Conservation (phyloP, 2,797 vertebrate species). For the Neostethus bicornis region DNA sequence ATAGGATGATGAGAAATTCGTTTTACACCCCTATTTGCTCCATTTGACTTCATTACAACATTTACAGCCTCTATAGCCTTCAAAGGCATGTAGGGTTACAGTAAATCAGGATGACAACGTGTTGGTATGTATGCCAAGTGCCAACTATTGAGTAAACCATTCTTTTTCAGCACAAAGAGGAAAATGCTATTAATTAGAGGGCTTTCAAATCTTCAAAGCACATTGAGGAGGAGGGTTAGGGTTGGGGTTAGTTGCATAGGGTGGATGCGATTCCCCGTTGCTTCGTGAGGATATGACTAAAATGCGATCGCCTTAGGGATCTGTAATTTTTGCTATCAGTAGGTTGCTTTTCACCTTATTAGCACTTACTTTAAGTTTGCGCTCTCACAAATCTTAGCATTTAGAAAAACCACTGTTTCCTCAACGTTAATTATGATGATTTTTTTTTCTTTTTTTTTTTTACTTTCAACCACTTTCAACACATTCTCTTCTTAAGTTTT, state of each 20-base stretch:
- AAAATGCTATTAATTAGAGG: conserved; percentile 81
- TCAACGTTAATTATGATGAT: conserved; percentile 14
- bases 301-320: conserved; percentile 66
- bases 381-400: conserved; percentile 16
- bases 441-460: too few species aligned
- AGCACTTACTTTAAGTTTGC: conserved; percentile 35
- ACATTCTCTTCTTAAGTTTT: conserved; percentile 2
- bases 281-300: conserved; percentile 77
- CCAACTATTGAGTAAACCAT: conserved; percentile 79
- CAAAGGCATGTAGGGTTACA: conserved; percentile 74
- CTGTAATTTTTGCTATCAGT: conserved; percentile 66
- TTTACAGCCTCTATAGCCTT: conserved; percentile 67
- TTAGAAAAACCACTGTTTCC: conserved; percentile 10
- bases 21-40: conserved; percentile 53
- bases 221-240: conserved; percentile 13
- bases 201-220: conserved; percentile 82
- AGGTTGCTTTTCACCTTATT: conserved; percentile 50
- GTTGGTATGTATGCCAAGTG: conserved; percentile 80
- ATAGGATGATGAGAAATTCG: conserved; percentile 44
- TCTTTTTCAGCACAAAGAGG: conserved; percentile 65
- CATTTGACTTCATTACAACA: conserved; percentile 71
- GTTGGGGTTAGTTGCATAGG: conserved; percentile 55
- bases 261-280: conserved; percentile 71
- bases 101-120: conserved; percentile 80
- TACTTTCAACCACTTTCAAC: too few species aligned